phyloP scores from a whole-genome alignment of 2,888 invertebrate species.

The Corythucha ciliata region DNA sequence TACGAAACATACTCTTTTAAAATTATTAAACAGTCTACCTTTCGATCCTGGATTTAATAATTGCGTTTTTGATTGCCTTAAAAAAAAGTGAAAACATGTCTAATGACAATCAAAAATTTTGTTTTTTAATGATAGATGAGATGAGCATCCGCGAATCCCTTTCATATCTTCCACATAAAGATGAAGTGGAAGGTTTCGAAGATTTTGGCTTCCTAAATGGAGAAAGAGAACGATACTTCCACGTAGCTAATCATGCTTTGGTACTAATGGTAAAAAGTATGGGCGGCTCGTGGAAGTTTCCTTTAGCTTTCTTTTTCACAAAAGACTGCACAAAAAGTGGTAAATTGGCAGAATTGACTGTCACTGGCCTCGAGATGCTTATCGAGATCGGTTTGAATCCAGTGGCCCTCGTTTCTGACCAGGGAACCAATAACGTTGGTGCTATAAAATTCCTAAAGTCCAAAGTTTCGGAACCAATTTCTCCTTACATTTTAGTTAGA shows the following conservation, averaged over 20 bases:
- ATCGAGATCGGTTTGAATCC: not conserved
- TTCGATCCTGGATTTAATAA: not conserved
- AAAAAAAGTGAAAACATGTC: not conserved
- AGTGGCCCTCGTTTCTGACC: not conserved
- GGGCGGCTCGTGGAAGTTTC: not conserved
- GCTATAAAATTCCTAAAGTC: not conserved
- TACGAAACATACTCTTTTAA: not conserved
- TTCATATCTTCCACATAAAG: no score
- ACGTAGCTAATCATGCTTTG: not conserved
- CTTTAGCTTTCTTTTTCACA: not conserved
- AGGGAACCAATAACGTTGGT: not conserved
- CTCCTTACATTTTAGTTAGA: no score
- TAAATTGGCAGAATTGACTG: not conserved
- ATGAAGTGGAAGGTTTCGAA: not conserved
- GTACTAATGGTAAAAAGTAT: not conserved
- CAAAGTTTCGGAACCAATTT: no score
- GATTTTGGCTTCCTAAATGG: not conserved
- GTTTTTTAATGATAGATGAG: not conserved
- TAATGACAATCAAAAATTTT: not conserved
- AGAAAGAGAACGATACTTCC: not conserved
- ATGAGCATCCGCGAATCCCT: no score
- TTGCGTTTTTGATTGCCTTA: not conserved
- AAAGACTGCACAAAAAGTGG: not conserved
- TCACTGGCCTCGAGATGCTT: not conserved
- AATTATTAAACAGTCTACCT: not conserved